A percentile compares a stretch with the other conserved stretches of the same genome.
These are phyloP conservation scores for Setipinna tenuifilis DNA, from an alignment of 2,797 vertebrate genomes.

Conservation along the genomic window DNA sequence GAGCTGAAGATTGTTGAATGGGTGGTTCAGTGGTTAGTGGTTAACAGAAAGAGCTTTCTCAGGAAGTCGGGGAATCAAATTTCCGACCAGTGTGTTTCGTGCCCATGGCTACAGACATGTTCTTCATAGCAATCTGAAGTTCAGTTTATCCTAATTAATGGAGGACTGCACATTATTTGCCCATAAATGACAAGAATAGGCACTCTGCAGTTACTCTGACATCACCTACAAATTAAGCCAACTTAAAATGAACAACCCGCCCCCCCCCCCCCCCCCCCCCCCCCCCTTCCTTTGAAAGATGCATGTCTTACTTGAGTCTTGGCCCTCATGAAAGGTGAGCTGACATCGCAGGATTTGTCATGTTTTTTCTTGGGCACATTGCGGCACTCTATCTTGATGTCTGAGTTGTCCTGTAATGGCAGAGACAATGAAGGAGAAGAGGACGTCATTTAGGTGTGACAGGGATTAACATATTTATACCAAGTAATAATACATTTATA, in stretches of 20 bases:
- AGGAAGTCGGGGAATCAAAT: conserved; percentile 19
- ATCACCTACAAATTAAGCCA: background rate
- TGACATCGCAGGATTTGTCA: conserved; percentile 88
- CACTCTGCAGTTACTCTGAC: background rate
- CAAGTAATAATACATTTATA: background rate
- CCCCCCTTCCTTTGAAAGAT: too few species aligned
- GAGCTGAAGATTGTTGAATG: background rate
- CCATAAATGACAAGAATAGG: background rate
- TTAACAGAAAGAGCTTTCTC: background rate
- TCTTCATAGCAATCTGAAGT: background rate
- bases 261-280: too few species aligned
- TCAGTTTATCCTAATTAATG: background rate
- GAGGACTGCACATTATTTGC: background rate
- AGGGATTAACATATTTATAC: background rate
- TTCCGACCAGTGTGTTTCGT: background rate
- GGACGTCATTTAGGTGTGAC: background rate
- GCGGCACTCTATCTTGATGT: conserved; percentile 87
- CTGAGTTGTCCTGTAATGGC: conserved; percentile 80
- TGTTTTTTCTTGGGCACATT: conserved; percentile 73
- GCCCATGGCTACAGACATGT: conserved; percentile 20
- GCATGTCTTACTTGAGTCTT: conserved; percentile 80
- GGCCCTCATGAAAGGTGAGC: conserved; percentile 91
- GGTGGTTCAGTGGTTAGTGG: background rate
- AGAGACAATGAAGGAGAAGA: background rate
- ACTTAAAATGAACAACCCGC: too few species aligned